A percentile compares a stretch with the other conserved stretches of the same genome.
Conservation (phyloP, 2,797 vertebrate species). For the Hippoglossus hippoglossus region DNA sequence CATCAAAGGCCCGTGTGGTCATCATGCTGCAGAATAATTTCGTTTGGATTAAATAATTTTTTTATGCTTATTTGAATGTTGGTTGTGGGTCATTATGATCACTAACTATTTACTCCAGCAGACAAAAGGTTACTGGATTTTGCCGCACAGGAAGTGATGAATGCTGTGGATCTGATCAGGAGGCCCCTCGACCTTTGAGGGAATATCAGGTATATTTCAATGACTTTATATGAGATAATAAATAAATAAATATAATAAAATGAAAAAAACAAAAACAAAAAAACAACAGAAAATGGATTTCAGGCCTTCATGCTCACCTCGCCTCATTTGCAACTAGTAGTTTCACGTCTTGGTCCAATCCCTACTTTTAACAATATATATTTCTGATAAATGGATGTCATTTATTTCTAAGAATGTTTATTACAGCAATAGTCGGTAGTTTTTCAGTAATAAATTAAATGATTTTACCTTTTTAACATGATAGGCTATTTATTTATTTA, state of each 20-base stretch:
- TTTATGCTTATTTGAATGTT: not conserved
- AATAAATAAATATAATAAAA: not conserved
- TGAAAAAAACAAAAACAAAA: not conserved
- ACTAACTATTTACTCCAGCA: not conserved
- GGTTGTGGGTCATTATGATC: not conserved
- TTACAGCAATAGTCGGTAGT: not conserved
- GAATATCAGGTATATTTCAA: not conserved
- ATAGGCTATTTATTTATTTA: too few species aligned
- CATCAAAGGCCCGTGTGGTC: too few species aligned
- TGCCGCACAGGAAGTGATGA: not conserved
- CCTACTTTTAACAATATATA: not conserved
- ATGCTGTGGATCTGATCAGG: not conserved
- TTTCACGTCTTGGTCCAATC: too few species aligned
- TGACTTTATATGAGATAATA: not conserved
- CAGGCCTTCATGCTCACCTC: slow-evolving; percentile 8
- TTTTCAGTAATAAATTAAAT: too few species aligned
- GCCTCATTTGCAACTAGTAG: not conserved
- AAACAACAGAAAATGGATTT: not conserved
- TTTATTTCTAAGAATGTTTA: not conserved
- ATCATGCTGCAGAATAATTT: too few species aligned
- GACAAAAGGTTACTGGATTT: not conserved
- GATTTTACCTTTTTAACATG: too few species aligned
- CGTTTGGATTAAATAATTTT: too few species aligned
- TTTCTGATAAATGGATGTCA: not conserved
- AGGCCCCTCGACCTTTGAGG: slow-evolving; percentile 15